These are phyloP conservation scores for Drosophila glabriapex DNA, from an alignment of 2,888 invertebrate genomes.

Conservation along the genomic window DNA sequence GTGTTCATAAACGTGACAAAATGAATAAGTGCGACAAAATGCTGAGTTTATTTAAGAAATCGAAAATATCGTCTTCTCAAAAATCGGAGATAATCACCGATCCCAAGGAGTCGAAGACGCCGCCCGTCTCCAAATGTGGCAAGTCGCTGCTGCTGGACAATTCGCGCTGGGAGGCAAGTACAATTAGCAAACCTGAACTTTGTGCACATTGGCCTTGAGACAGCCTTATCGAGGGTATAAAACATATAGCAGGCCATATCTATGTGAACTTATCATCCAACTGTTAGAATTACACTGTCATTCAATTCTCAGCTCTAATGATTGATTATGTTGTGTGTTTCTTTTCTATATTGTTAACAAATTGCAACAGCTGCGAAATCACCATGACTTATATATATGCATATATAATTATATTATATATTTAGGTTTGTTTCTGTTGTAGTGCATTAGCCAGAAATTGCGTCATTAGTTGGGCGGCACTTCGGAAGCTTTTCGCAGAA, in stretches of 20 bases:
- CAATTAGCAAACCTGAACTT: constrained; percentile 1
- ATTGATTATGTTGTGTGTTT: background rate
- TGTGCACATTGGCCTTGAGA: constrained; percentile 25
- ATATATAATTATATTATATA: background rate
- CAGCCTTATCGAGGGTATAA: constrained; percentile 10
- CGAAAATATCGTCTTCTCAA: constrained; percentile 61
- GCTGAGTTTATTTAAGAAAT: constrained; percentile 81
- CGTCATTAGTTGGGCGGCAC: constrained; percentile 34
- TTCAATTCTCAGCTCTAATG: background rate
- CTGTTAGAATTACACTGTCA: constrained; percentile 17
- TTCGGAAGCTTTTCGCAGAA: constrained; percentile 12
- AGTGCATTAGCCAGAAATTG: constrained; percentile 18
- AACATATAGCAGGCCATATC: constrained; percentile 8
- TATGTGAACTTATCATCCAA: constrained; percentile 21
- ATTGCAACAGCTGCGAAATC: background rate
- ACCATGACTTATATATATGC: background rate
- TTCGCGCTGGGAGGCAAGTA: constrained; percentile 85
- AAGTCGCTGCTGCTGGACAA: constrained; percentile 84
- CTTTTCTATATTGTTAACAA: background rate
- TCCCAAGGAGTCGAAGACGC: constrained; percentile 72
- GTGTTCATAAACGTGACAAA: constrained; percentile 6
- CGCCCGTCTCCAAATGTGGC: constrained; percentile 81
- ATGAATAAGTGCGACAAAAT: constrained; percentile 51
- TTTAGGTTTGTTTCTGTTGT: constrained; percentile 2
- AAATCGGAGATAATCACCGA: constrained; percentile 84